Evolutionary conservation across 2,797 vertebrate species (phyloP), one percentile per base, ranked within the genome.

Genomic region (Poecilia picta): DNA sequence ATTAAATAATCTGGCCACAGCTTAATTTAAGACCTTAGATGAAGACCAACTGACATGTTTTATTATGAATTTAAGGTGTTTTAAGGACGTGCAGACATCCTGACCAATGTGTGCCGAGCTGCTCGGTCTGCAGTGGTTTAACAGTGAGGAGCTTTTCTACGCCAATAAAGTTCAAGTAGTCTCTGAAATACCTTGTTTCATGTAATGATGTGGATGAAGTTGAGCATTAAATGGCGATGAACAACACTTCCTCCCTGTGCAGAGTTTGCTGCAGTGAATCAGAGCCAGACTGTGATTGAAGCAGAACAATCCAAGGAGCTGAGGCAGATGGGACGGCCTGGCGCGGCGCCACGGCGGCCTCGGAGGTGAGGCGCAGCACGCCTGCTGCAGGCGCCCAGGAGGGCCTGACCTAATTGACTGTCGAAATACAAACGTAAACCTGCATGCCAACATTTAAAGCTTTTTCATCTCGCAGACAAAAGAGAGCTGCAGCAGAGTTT

Each of bases 301-400:
- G 53, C 75, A 66, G 68, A 72, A 45, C 57, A 64, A 87, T 81
- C 84, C 74, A 83, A 83, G 80, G 31, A 87, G 82, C 79, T 82
- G 16, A 81, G 77, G 88, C 86, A 89, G 88, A 90, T 89, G 88
- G 85, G 81, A 83, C 68, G 49, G 79, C 47, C 77, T 93, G 86
- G 86, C 91, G 80, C 68, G 20, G 70, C 75, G 83, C 88, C 90
- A 90, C 74, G 75, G 57, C 41, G 74, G 79, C 85, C 85, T 85
- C 64, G 78, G 76, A 91, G 89, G 82, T 89, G 80, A 86, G 55
- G 45, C 81, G 71, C 82, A 72, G 84, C 79, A 55, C 45, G 66
- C 57, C 78, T 76, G 80, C 75, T n/a, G 72, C 71, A 71, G 84
- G 75, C 72, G 73, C 79, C 83, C 77, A 87, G 77, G 81, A 89